phyloP scores from a whole-genome alignment of 1,140 invertebrate species.

The Drosophila sturtevanti region DNA sequence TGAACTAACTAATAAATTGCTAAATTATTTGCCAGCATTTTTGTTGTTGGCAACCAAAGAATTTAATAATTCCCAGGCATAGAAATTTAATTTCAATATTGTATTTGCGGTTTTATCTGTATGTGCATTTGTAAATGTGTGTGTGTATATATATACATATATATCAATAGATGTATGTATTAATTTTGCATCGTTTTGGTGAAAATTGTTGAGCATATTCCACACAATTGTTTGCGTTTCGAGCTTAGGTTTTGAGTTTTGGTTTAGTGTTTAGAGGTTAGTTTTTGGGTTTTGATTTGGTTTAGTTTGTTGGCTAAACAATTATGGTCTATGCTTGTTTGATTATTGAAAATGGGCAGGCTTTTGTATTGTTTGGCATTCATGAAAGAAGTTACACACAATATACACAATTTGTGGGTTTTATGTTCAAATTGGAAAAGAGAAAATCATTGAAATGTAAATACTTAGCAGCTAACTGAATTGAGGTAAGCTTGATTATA shows the following conservation, averaged over 20 bases:
- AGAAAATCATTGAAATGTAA: neutral
- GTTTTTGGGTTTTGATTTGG: conserved; percentile 8
- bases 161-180: neutral
- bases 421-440: neutral
- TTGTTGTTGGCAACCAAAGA: conserved; percentile 6
- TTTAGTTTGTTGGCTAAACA: conserved; percentile 9
- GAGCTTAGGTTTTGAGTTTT: conserved; percentile 1
- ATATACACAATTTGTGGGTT: neutral
- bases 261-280: conserved; percentile 6
- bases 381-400: neutral
- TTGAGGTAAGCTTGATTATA: neutral
- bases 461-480: neutral
- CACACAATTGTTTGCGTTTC: neutral
- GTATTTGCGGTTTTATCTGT: conserved; percentile 31
- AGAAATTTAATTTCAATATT: conserved; percentile 30
- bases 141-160: neutral
- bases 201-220: conserved; percentile 5
- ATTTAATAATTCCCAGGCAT: conserved; percentile 42
- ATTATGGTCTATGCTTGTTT: conserved; percentile 4
- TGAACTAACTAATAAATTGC: conserved; percentile 30
- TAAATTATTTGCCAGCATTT: neutral
- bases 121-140: neutral
- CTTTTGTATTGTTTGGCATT: neutral
- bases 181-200: neutral
- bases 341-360: neutral